A percentile compares a stretch with the other conserved stretches of the same genome.
phyloP scores from a whole-genome alignment of 2,113 vertebrate species.

The Silurus asotus region DNA sequence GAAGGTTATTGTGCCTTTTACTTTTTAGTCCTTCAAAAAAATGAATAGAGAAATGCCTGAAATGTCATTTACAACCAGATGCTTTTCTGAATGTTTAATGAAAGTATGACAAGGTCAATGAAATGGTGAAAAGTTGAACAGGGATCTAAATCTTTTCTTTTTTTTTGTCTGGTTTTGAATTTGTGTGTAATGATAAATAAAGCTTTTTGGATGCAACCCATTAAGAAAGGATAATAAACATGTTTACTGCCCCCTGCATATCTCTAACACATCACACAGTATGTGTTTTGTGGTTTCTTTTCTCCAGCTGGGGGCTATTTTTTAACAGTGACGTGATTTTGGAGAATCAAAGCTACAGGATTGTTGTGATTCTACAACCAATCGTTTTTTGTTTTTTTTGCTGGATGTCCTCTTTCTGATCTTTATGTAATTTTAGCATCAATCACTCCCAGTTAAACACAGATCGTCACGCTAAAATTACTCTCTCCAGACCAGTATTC shows the following conservation, averaged over 20 bases:
- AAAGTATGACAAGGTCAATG: conserved; percentile 19
- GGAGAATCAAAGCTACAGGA: conserved; percentile 29
- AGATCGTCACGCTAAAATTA: conserved; percentile 39
- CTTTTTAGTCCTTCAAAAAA: background rate
- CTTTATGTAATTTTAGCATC: conserved; percentile 39
- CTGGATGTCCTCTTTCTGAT: conserved; percentile 22
- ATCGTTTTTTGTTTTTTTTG: conserved; percentile 11
- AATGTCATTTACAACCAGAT: conserved; percentile 42
- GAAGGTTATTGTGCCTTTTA: conserved; percentile 31
- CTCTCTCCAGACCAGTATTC: conserved; percentile 27
- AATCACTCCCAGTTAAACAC: conserved; percentile 46
- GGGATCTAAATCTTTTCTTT: background rate
- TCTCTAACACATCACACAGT: conserved; percentile 11
- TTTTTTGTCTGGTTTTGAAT: background rate
- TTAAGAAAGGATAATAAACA: background rate
- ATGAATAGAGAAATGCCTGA: conserved; percentile 17
- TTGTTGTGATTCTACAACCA: conserved; percentile 38
- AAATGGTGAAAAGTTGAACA: background rate
- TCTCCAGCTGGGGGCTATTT: conserved; percentile 50
- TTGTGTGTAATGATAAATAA: background rate
- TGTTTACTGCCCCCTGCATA: background rate
- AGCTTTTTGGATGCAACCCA: background rate
- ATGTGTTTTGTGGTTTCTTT: conserved; percentile 19
- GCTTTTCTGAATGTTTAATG: conserved; percentile 19
- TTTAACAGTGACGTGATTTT: conserved; percentile 31